Percentiles rank a stretch among this genome's conserved stretches.
Evolutionary conservation across 2,888 invertebrate species (phyloP).

Genomic region (Hyalella azteca): DNA sequence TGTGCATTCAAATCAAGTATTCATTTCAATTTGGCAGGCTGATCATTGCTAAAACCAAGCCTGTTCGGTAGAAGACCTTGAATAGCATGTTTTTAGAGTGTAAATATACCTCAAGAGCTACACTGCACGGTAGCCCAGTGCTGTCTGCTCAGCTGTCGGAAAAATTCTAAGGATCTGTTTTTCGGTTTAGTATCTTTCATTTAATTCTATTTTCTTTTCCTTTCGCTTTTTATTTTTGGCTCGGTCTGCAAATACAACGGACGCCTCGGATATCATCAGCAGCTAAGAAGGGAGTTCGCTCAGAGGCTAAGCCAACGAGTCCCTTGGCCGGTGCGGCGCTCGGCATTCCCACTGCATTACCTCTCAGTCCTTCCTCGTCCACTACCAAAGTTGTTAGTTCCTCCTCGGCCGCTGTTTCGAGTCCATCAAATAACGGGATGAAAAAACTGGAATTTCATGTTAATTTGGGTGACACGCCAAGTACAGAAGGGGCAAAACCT

Average conservation of each 20-base stretch:
- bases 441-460: no score
- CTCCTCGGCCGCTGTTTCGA: background rate
- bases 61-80: no score
- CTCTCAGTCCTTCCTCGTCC: background rate
- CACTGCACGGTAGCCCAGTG: conserved; percentile 39
- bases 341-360: background rate
- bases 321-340: background rate
- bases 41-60: no score
- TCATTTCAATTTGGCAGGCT: no score
- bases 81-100: conserved; percentile 36
- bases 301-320: background rate
- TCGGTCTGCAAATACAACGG: conserved; percentile 19
- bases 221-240: background rate
- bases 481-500: no score
- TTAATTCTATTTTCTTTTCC: conserved; percentile 20
- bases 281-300: background rate
- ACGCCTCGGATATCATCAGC: conserved; percentile 5
- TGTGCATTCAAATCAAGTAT: no score
- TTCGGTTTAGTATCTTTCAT: conserved; percentile 9
- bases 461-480: no score
- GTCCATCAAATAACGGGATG: no score
- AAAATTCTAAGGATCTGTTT: conserved; percentile 3
- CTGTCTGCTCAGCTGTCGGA: conserved; percentile 35
- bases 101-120: conserved; percentile 31
- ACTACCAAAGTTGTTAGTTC: background rate